phyloP scores from a whole-genome alignment of 1,140 invertebrate genomes.

The Danaus melanippus region DNA sequence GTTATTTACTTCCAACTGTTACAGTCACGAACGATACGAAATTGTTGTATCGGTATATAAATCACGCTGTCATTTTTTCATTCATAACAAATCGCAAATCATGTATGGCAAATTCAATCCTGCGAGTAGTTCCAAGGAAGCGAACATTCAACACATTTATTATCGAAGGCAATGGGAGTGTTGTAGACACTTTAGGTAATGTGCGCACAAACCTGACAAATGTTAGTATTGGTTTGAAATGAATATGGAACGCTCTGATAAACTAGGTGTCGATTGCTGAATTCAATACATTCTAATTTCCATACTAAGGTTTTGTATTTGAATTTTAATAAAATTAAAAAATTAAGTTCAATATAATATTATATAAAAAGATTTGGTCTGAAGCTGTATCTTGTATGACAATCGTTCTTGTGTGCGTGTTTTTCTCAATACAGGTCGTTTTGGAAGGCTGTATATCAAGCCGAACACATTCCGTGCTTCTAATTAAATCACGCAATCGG shows the following conservation, averaged over 20 bases:
- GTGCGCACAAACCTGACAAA: not conserved
- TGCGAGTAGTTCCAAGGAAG: constrained; percentile 2
- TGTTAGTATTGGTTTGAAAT: constrained; percentile 12
- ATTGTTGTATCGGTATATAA: constrained; percentile 29
- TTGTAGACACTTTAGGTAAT: not conserved
- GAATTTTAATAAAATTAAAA: too few species aligned
- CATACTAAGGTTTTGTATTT: too few species aligned
- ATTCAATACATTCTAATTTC: too few species aligned
- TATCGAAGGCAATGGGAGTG: not conserved
- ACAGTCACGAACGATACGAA: constrained; percentile 50
- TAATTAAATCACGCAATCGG: too few species aligned
- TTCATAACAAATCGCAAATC: constrained; percentile 22
- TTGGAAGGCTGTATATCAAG: too few species aligned
- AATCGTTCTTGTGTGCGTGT: too few species aligned
- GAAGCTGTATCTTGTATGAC: too few species aligned
- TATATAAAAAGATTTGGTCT: too few species aligned
- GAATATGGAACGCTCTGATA: constrained; percentile 14
- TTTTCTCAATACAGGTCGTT: too few species aligned
- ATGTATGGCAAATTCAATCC: constrained; percentile 10
- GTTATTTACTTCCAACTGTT: constrained; percentile 50
- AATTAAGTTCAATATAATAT: too few species aligned
- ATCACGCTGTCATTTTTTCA: too few species aligned
- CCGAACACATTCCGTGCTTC: too few species aligned
- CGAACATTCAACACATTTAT: not conserved
- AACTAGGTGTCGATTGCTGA: constrained; percentile 9